Evolutionary conservation across 1,140 invertebrate genomes (phyloP), one percentile per base, ranked within the genome.

Genomic region (Penaeus vannamei): DNA sequence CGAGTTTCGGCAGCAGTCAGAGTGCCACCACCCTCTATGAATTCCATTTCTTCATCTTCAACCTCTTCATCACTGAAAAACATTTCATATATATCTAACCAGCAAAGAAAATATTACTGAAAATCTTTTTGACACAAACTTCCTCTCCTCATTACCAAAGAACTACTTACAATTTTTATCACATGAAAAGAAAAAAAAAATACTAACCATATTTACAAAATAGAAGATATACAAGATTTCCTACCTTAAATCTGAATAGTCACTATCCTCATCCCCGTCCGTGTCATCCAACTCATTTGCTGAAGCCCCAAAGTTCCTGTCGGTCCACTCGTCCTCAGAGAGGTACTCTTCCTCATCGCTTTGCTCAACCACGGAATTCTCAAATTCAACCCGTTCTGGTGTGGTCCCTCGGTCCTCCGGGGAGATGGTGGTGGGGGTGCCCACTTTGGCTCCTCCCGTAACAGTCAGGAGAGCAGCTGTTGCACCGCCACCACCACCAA

Each of bases 351-450:
- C 89, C 82, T 90, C 92, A 69, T 94, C 94, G 17, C 93, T 92
- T 32, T 94, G 93, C 79, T 93, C 93, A 92, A 95, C 94, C 85
- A 94, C 94, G 60, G 94, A 93, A 93, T 95, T 95, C 90, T 95
- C 94, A 94, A 97, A 97, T 93, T 97, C 96, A 92, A 97, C 96
- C 91, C 97, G 93, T 92, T 98, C 97, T 0, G 97, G 97, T 23
- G 96, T 97, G n/a, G 91, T 92, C 4, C 92, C 93, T 79, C 92
- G 91, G 59, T 92, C 92, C 86, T 92, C 92, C 85, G 91, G 91
- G 61, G 90, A 84, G 89, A 91, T 19, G 92, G 64, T 86, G 91
- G 91, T 14, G 92, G 82, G 81, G 66, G 81, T 82, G 61, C 60
- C 66, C n/a, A 46, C 61, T 19, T 60, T 77, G 42, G 32, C 85